These are phyloP conservation scores for Apaloderma vittatum DNA, from an alignment of 2,113 vertebrate species.

Conservation along the genomic window DNA sequence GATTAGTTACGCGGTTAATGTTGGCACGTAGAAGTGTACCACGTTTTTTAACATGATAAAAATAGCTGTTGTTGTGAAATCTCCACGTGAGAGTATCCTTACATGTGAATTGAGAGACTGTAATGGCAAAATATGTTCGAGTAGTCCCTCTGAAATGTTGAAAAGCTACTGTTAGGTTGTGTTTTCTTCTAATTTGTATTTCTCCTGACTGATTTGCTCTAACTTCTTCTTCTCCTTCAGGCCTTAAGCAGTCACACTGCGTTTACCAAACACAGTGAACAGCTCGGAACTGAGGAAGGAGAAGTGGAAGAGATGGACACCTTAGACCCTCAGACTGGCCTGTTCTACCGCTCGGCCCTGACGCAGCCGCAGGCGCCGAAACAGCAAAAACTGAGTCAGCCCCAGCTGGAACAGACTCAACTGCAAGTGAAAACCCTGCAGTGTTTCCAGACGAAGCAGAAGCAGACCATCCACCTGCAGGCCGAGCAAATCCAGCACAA, in stretches of 20 bases:
- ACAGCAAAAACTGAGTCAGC: conserved; percentile 80
- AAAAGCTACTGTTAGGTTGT: neutral
- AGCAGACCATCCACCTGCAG: conserved; percentile 84
- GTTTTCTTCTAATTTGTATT: neutral
- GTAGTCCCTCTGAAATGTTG: neutral
- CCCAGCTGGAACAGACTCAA: conserved; percentile 84
- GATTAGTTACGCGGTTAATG: neutral
- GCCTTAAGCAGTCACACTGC: conserved; percentile 84
- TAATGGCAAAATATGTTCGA: neutral
- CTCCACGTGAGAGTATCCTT: neutral
- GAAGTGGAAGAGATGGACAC: conserved; percentile 96
- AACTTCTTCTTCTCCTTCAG: conserved; percentile 77
- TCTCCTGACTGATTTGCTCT: conserved; percentile 49
- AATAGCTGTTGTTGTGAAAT: neutral
- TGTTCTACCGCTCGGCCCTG: conserved; percentile 93
- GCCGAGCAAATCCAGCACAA: conserved; percentile 85
- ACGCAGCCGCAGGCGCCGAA: conserved; percentile 79
- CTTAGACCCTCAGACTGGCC: conserved; percentile 96
- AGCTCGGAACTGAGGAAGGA: conserved; percentile 87
- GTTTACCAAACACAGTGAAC: conserved; percentile 84
- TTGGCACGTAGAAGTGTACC: neutral
- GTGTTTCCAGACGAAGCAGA: conserved; percentile 87
- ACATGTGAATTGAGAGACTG: neutral
- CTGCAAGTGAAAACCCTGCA: conserved; percentile 86
- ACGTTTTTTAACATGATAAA: neutral